Evolutionary conservation across 2,113 vertebrate genomes (phyloP).

Genomic region (Ictalurus punctatus): DNA sequence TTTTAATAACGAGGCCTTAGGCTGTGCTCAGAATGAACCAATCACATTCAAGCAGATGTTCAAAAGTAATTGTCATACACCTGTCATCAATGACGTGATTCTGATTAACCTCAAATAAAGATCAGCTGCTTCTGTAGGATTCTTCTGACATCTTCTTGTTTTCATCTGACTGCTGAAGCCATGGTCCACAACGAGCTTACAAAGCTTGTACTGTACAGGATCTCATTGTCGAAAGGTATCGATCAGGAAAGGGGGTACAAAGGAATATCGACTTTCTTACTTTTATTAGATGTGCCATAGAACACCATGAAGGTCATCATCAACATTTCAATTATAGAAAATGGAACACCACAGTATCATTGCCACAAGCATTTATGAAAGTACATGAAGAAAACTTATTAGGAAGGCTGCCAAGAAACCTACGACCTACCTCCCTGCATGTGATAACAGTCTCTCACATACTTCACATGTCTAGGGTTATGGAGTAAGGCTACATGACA

Average conservation of each 20-base stretch:
- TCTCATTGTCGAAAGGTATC: neutral
- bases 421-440: too few species aligned
- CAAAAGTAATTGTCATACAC: neutral
- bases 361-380: neutral
- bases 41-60: neutral
- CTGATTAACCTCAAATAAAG: neutral
- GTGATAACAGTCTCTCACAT: neutral
- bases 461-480: neutral
- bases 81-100: neutral
- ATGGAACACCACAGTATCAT: neutral
- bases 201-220: neutral
- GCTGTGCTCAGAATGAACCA: neutral
- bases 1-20: neutral
- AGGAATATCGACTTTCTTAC: neutral
- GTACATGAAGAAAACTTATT: neutral
- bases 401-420: too few species aligned
- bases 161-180: neutral
- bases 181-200: neutral
- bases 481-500: neutral
- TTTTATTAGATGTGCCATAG: neutral
- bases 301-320: neutral
- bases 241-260: neutral
- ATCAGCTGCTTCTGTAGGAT: neutral
- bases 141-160: neutral
- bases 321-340: neutral